Evolutionary conservation across 2,888 invertebrate genomes (phyloP).

Genomic region (Coelinius sp.): DNA sequence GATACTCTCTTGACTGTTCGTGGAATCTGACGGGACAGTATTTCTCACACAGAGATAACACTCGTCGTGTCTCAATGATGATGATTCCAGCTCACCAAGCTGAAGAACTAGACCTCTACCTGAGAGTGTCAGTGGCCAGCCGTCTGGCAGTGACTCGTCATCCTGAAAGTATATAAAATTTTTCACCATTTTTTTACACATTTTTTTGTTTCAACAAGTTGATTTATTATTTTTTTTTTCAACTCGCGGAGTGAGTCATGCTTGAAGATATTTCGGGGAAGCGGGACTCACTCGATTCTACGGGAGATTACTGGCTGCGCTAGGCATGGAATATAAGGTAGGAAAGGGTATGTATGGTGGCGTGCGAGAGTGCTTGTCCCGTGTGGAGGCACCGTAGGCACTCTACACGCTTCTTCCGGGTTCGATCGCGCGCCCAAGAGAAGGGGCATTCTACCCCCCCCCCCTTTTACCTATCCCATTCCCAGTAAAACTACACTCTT

Average conservation of each 20-base stretch:
- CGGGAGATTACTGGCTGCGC: neutral
- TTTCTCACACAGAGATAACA: slow-evolving; percentile 77
- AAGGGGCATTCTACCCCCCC: neutral
- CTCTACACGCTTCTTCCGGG: slow-evolving; percentile 38
- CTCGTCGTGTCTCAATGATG: slow-evolving; percentile 76
- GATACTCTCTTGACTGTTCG: slow-evolving; percentile 39
- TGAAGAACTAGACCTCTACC: slow-evolving; percentile 76
- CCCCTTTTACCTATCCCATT: neutral
- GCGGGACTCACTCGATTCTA: slow-evolving; percentile 7
- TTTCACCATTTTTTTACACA: neutral
- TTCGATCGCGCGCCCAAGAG: slow-evolving; percentile 31
- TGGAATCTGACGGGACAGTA: slow-evolving; percentile 39
- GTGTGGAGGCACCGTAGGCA: slow-evolving; percentile 13
- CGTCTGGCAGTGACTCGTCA: slow-evolving; percentile 73
- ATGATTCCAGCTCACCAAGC: slow-evolving; percentile 76
- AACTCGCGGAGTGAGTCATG: slow-evolving; percentile 12
- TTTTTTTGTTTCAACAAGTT: slow-evolving; percentile 28
- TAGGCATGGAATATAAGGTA: slow-evolving; percentile 17
- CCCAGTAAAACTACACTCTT: slow-evolving; percentile 9
- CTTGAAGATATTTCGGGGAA: neutral
- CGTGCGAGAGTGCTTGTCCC: slow-evolving; percentile 36
- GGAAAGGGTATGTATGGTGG: slow-evolving; percentile 27
- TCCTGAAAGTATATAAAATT: slow-evolving; percentile 70
- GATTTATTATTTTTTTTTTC: slow-evolving; percentile 30
- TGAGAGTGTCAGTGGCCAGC: slow-evolving; percentile 79